Evolutionary conservation across 1,140 invertebrate genomes (phyloP).

Genomic region (Sitophilus oryzae): DNA sequence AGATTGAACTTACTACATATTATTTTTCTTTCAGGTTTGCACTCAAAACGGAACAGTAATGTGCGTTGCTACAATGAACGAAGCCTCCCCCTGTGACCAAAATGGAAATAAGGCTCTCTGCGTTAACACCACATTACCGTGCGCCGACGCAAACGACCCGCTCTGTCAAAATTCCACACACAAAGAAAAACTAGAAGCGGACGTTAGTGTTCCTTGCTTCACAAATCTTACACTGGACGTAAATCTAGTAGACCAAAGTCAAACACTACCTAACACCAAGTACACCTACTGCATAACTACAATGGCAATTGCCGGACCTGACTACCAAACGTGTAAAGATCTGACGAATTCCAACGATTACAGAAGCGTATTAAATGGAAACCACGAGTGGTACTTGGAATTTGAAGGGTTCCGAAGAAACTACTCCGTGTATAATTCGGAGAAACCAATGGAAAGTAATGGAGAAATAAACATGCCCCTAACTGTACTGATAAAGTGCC

Average conservation of each 20-base stretch:
- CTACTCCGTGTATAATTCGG: constrained; percentile 19
- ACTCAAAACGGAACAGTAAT: constrained; percentile 30
- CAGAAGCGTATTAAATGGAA: constrained; percentile 21
- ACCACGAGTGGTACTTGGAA: constrained; percentile 22
- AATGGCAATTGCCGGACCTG: constrained; percentile 31
- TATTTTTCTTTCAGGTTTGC: constrained; percentile 23
- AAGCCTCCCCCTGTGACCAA: constrained; percentile 24
- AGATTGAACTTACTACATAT: no score
- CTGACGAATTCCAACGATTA: constrained; percentile 18
- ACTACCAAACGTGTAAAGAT: constrained; percentile 19
- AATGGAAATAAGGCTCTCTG: constrained; percentile 24
- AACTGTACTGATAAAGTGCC: constrained; percentile 17
- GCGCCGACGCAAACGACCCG: constrained; percentile 26
- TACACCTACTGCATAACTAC: constrained; percentile 33
- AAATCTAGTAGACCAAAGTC: constrained; percentile 22
- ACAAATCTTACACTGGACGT: constrained; percentile 30
- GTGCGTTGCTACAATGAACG: constrained; percentile 25
- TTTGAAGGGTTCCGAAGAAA: constrained; percentile 16
- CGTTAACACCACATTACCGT: constrained; percentile 31
- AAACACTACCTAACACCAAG: constrained; percentile 22
- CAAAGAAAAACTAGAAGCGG: constrained; percentile 21
- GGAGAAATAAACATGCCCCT: constrained; percentile 24
- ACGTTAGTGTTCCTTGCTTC: constrained; percentile 29
- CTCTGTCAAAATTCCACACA: constrained; percentile 29
- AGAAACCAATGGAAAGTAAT: constrained; percentile 24